These are phyloP conservation scores for Lophotis ruficrista DNA, from an alignment of 2,113 vertebrate genomes.

Conservation along the genomic window DNA sequence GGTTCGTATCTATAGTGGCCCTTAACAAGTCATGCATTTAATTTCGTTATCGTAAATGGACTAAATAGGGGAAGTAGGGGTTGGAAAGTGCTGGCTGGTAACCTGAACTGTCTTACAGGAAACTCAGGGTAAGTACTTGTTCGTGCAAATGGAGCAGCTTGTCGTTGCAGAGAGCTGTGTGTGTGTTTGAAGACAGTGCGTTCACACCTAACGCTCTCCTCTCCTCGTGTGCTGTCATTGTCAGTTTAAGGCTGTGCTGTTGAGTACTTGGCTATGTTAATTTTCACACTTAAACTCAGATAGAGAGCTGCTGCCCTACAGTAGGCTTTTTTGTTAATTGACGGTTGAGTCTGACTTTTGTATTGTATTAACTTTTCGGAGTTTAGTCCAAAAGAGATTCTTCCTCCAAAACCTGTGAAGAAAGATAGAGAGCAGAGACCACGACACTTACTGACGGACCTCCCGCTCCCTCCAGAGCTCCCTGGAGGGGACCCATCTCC, in stretches of 20 bases:
- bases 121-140: not conserved
- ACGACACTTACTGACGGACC: conserved; percentile 90
- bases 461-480: conserved; percentile 93
- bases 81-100: not conserved
- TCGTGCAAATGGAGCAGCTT: not conserved
- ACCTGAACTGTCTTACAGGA: not conserved
- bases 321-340: not conserved
- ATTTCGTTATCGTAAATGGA: not conserved
- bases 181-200: accelerated
- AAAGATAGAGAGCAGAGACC: conserved; percentile 91
- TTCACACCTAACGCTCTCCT: not conserved
- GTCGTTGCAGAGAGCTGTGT: not conserved
- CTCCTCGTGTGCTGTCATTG: accelerated
- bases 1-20: not conserved
- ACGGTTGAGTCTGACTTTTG: not conserved
- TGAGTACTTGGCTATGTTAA: accelerated
- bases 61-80: not conserved
- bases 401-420: conserved; percentile 84
- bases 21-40: not conserved
- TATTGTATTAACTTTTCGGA: conserved; percentile 60
- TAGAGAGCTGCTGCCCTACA: not conserved
- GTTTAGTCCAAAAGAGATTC: conserved; percentile 91
- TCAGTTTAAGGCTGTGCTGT: not conserved
- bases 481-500: conserved; percentile 89
- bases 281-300: not conserved